Evolutionary conservation across 2,113 vertebrate species (phyloP), one percentile per base, ranked within the genome.

Genomic region (Micronycteris hirsuta): DNA sequence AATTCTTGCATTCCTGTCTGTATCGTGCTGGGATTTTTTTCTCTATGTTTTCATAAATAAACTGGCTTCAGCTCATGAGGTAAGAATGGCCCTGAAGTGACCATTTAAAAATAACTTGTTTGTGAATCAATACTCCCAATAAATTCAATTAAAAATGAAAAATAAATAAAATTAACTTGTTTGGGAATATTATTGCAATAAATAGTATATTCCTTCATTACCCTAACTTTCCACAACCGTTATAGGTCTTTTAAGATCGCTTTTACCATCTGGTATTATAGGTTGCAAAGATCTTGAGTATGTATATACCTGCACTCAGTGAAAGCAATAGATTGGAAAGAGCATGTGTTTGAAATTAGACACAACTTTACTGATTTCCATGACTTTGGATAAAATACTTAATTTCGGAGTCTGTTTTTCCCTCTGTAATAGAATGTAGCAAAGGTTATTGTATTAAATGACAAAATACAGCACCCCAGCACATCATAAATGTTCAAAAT

Each of bases 321-420:
- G 70, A 63, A 58, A 89, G 49, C 49, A 86, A 24, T 71, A 93
- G 49, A 38, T 76, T 45, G 38, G 70, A 78, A 88, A 43, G 70
- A 52, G 65, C 11, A 33, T 71, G 47, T 87, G 71, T 89, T 92
- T 85, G 58, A 43, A 77, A 76, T 96, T 92, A 96, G 73, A 11
- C 9, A 80, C 78, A 91, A 5, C 43, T 93, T 92, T 89, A 84
- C 31, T 83, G 52, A 95, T 94, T 89, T 96, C n/a, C 16, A 65
- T 87, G 45, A 54, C 85, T 95, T 89, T 80, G 74, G 74, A 8
- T 87, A 80, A 84, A 87, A 85, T 71, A 52, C 24, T 52, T 88
- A 22, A 49, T 94, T 91, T 91, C 65, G 73, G 26, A 56, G 47
- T 90, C 19, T 28, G 3, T n/a, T 45, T 96, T 93, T 77, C 45